phyloP scores from a whole-genome alignment of 2,888 invertebrate genomes.

The Apamea sordens region DNA sequence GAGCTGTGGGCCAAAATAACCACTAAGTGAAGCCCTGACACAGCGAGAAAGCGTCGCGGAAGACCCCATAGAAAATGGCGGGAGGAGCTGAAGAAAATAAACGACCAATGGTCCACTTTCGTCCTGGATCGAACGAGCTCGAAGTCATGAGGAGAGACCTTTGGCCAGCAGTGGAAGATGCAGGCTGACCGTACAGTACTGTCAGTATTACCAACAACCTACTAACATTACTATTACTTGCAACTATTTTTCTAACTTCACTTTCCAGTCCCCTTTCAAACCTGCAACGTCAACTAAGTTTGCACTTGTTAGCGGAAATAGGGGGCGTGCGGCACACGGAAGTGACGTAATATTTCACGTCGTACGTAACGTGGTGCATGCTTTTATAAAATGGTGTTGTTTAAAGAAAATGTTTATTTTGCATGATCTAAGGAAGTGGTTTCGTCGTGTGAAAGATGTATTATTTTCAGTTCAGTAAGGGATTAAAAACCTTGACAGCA shows the following conservation, averaged over 20 bases:
- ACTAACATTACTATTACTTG: neutral
- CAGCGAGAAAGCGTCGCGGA: too few species aligned
- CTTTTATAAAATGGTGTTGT: slow-evolving; percentile 64
- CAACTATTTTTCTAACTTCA: neutral
- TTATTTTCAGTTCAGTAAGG: neutral
- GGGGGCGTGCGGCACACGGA: slow-evolving; percentile 62
- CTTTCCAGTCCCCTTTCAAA: slow-evolving; percentile 15
- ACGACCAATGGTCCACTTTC: too few species aligned
- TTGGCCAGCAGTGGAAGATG: too few species aligned
- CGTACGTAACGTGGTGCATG: slow-evolving; percentile 60
- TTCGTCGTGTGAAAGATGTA: neutral
- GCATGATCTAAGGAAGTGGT: neutral
- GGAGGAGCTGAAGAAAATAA: too few species aligned
- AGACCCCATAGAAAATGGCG: too few species aligned
- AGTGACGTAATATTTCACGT: slow-evolving; percentile 72
- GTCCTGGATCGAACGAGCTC: too few species aligned
- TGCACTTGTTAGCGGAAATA: slow-evolving; percentile 69
- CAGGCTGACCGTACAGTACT: too few species aligned
- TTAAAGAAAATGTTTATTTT: slow-evolving; percentile 50
- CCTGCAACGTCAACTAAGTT: slow-evolving; percentile 52
- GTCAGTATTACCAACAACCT: too few species aligned
- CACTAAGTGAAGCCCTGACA: too few species aligned
- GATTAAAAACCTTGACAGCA: neutral
- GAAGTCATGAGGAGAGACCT: too few species aligned
- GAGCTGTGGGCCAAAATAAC: too few species aligned